Conservation (phyloP, 2,888 invertebrate genomes). For the Sarcophaga rosellei region DNA sequence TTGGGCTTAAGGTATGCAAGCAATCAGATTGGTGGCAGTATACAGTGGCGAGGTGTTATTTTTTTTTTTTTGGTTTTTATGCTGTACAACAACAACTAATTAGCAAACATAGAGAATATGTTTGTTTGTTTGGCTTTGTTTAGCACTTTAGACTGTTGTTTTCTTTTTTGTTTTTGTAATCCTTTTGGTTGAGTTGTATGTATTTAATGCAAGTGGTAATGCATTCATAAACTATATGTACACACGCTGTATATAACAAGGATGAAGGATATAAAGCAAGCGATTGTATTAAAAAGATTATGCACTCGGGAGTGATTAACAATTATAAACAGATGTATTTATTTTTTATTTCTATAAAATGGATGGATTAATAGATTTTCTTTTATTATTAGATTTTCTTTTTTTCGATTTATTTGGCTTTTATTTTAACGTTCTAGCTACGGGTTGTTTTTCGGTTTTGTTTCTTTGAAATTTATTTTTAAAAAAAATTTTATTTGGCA, state of each 20-base stretch:
- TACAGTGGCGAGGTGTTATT: neutral
- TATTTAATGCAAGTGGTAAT: neutral
- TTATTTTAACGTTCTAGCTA: constrained; percentile 35
- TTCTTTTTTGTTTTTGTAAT: neutral
- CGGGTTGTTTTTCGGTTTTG: constrained; percentile 22
- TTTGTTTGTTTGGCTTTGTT: neutral
- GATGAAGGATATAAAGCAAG: constrained; percentile 33
- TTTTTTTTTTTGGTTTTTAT: neutral
- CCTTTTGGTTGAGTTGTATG: constrained; percentile 11
- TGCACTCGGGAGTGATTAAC: constrained; percentile 34
- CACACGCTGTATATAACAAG: constrained; percentile 21
- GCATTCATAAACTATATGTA: constrained; percentile 29
- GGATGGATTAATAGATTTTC: constrained; percentile 16
- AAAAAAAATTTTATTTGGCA: neutral
- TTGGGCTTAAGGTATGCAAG: neutral
- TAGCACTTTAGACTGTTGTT: neutral
- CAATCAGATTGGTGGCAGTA: constrained; percentile 23
- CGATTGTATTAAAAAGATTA: constrained; percentile 33
- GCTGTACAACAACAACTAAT: constrained; percentile 42
- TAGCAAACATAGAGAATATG: constrained; percentile 49
- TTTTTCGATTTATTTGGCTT: neutral
- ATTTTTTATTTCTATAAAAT: constrained; percentile 23
- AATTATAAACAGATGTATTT: constrained; percentile 59
- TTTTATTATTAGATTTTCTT: constrained; percentile 6
- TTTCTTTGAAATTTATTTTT: neutral